A percentile compares a stretch with the other conserved stretches of the same genome.
Evolutionary conservation across 2,113 vertebrate species (phyloP).

Genomic region (Nerophis lumbriciformis): DNA sequence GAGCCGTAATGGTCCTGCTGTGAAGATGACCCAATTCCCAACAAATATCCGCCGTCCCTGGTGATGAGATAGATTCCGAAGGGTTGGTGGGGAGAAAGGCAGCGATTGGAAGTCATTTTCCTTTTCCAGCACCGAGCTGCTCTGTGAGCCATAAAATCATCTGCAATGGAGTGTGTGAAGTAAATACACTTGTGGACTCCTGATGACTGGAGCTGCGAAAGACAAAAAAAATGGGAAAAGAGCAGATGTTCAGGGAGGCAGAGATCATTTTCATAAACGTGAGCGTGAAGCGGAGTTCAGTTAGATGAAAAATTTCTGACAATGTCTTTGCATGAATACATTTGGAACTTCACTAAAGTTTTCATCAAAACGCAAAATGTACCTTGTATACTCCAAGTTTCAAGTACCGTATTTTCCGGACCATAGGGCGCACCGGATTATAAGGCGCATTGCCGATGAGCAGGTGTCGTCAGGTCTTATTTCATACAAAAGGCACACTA

Average conservation of each 20-base stretch:
- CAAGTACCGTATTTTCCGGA: no score
- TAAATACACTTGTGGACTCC: slow-evolving; percentile 26
- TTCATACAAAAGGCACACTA: no score
- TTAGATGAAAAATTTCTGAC: neutral
- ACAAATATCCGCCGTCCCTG: slow-evolving; percentile 27
- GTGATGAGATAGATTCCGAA: slow-evolving; percentile 28
- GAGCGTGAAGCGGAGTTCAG: neutral
- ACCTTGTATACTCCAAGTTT: no score
- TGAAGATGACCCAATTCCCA: slow-evolving; percentile 57
- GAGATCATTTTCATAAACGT: slow-evolving; percentile 7
- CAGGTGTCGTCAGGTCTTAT: no score
- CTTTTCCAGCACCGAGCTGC: slow-evolving; percentile 36
- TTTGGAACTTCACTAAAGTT: no score
- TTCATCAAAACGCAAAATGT: no score
- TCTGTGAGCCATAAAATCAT: slow-evolving; percentile 44
- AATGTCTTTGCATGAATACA: neutral
- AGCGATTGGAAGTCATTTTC: slow-evolving; percentile 45
- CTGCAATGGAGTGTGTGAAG: slow-evolving; percentile 17
- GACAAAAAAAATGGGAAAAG: slow-evolving; percentile 3
- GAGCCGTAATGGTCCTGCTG: slow-evolving; percentile 5
- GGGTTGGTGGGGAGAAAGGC: slow-evolving; percentile 25
- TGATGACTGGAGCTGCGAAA: slow-evolving; percentile 24
- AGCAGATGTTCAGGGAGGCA: slow-evolving; percentile 10
- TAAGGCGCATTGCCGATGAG: no score
- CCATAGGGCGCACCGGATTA: no score